Evolutionary conservation across 2,888 invertebrate species (phyloP).

Genomic region (Aproaerema taeniolella): DNA sequence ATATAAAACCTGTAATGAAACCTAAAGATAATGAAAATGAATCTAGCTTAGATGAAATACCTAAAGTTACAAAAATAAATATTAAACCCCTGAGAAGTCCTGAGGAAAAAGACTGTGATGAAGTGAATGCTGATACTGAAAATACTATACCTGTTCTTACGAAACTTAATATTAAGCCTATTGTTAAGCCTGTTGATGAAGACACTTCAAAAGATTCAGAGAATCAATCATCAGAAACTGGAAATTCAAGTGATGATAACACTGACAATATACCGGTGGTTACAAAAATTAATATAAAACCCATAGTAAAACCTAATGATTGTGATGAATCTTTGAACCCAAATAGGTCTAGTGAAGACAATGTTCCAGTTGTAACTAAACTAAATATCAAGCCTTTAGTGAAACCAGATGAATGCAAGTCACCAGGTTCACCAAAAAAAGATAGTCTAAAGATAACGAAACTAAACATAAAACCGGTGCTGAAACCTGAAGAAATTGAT

Average conservation of each 20-base stretch:
- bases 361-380: slow-evolving; percentile 60
- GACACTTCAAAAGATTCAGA: slow-evolving; percentile 57
- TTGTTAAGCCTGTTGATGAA: slow-evolving; percentile 65
- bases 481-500: slow-evolving; percentile 57
- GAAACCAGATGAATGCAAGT: slow-evolving; percentile 50
- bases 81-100: slow-evolving; percentile 73
- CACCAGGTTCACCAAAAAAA: slow-evolving; percentile 57
- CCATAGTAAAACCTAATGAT: slow-evolving; percentile 61
- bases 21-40: slow-evolving; percentile 68
- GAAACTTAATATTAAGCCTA: slow-evolving; percentile 76
- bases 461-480: slow-evolving; percentile 69
- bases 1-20: slow-evolving; percentile 72
- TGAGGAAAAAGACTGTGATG: slow-evolving; percentile 68
- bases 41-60: slow-evolving; percentile 62
- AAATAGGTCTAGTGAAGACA: slow-evolving; percentile 38
- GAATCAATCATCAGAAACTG: slow-evolving; percentile 66
- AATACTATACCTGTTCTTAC: slow-evolving; percentile 68
- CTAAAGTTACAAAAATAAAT: slow-evolving; percentile 73
- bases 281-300: slow-evolving; percentile 78
- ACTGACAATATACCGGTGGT: slow-evolving; percentile 63
- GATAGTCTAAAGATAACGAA: slow-evolving; percentile 55
- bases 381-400: slow-evolving; percentile 61
- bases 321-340: slow-evolving; percentile 35
- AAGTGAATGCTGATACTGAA: slow-evolving; percentile 52
- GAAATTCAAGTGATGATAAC: slow-evolving; percentile 69